Evolutionary conservation across 2,888 invertebrate genomes (phyloP).

Genomic region (Miltochrista miniata): DNA sequence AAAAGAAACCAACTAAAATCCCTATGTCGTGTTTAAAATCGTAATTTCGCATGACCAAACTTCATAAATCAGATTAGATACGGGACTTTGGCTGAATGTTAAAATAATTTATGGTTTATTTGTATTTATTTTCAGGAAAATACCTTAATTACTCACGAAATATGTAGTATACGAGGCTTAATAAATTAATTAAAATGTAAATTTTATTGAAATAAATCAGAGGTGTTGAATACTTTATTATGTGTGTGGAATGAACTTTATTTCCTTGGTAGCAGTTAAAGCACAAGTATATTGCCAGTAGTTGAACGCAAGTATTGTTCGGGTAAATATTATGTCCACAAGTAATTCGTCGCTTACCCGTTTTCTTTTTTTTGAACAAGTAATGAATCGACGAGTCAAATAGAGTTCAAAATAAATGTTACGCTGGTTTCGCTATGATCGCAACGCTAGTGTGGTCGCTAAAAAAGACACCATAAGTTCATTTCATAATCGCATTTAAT

Average conservation of each 20-base stretch:
- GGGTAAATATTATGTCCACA: no score
- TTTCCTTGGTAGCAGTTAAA: no score
- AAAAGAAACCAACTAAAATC: not conserved
- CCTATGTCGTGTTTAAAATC: slow-evolving; percentile 28
- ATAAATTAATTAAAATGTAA: not conserved
- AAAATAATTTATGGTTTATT: slow-evolving; percentile 27
- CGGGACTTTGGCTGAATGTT: slow-evolving; percentile 31
- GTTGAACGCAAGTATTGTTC: no score
- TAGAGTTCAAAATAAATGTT: no score
- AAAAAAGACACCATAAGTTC: no score
- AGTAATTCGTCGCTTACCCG: no score
- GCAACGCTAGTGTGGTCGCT: no score
- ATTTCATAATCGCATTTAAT: no score
- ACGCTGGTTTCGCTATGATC: no score
- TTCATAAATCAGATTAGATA: slow-evolving; percentile 37
- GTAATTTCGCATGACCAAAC: slow-evolving; percentile 35
- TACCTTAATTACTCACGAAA: slow-evolving; percentile 12
- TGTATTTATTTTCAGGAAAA: slow-evolving; percentile 26
- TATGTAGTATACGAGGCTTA: slow-evolving; percentile 1
- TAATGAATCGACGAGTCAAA: no score
- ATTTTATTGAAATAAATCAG: not conserved
- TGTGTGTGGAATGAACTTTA: not conserved
- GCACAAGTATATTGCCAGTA: no score
- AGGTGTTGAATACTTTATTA: not conserved
- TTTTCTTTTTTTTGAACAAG: no score